These are phyloP conservation scores for Mastomys coucha DNA, from an alignment of 2,113 vertebrate species.

Conservation along the genomic window DNA sequence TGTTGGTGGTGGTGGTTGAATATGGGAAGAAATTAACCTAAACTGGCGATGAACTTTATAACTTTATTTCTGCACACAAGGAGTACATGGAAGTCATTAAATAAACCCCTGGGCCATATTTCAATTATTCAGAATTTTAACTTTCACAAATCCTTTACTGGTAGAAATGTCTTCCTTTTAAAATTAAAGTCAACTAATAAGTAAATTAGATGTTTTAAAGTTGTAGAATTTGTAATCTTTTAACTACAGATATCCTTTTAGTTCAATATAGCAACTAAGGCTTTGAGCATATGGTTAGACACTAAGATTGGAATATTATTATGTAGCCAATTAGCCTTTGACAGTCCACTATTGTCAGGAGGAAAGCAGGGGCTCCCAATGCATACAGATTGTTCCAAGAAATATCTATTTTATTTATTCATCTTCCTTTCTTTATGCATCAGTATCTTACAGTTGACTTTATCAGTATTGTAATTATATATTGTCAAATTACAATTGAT, in stretches of 20 bases:
- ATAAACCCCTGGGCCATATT: neutral
- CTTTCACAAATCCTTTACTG: constrained; percentile 7
- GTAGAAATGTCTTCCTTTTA: neutral
- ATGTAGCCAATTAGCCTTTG: constrained; percentile 7
- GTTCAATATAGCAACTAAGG: neutral
- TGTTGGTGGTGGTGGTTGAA: neutral
- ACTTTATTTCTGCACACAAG: neutral
- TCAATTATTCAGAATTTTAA: constrained; percentile 32
- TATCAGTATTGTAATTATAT: neutral
- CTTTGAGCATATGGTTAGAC: neutral
- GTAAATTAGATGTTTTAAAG: neutral
- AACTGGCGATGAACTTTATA: neutral
- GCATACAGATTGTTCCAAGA: neutral
- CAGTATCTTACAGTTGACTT: neutral
- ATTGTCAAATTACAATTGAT: neutral
- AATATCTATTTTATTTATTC: neutral
- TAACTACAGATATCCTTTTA: constrained; percentile 39
- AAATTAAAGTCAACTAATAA: neutral
- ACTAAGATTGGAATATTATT: neutral
- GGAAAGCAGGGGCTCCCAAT: neutral
- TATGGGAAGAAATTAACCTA: constrained; percentile 17
- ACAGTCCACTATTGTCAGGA: neutral
- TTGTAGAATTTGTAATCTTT: neutral
- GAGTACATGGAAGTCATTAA: constrained; percentile 33
- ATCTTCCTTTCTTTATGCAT: neutral